Evolutionary conservation across 2,113 vertebrate species (phyloP), one percentile per base, ranked within the genome.

Genomic region (Antechinus stuartii): DNA sequence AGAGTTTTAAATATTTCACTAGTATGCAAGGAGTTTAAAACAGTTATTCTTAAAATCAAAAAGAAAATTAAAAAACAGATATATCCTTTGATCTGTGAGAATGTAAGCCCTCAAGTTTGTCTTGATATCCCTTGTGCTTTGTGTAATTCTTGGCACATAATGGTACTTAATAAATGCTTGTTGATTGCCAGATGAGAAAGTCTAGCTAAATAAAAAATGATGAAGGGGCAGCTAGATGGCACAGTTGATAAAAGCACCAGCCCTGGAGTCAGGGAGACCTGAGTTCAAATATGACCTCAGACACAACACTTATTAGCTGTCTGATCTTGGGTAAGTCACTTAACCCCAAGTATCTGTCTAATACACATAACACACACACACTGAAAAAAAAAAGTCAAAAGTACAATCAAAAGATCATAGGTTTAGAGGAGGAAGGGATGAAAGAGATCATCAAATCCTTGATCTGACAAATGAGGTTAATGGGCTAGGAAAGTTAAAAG

Each of bases 1-100:
- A 42, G 22, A 96, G 95, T 47, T 54, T 91, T 76, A 91, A 97
- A 93, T 24, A 49, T 89, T 24, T 91, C 10, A 55, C 19, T 91
- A 90, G 27, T 89, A 52, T 27, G 50, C 6, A 93, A 22, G 90
- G 23, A 27, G 57, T 92, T 89, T 90, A 95, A 92, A 90, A 25
- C 27, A 55, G 61, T 92, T 24, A 92, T 68, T 57, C 76, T 57
- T 91, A 90, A 23, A 84, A 93, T 9, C 68, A 42, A 92, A 50
- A 91, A 96, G n/a, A 90, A 47, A 76, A 89, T 47, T 47, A 52
- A 52, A 92, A 91, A 53, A 26, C 46, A 76, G n/a, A 42, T 35
- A 84, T 84, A 84, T 84, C 16, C 16, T 84, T 84, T 12, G 42
- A 9, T 14, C 54, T 46, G 68, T 42, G 49, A 90, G 25, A 42